Conservation (phyloP, 2,113 vertebrate species). For the Alces alces region DNA sequence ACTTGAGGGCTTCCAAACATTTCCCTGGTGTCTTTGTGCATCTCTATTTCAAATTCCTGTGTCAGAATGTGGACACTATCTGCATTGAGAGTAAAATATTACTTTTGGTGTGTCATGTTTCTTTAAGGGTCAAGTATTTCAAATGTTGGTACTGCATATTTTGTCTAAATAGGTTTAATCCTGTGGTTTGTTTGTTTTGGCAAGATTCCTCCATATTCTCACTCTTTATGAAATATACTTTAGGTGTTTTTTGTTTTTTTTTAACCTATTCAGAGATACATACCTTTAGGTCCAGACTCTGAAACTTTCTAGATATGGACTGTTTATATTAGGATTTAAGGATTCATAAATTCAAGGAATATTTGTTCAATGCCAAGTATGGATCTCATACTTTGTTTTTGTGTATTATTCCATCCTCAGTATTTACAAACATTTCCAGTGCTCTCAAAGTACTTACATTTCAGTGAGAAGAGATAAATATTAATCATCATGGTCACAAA, state of each 20-base stretch:
- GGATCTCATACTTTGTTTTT: background rate
- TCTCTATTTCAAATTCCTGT: constrained; percentile 2
- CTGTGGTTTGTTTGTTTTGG: background rate
- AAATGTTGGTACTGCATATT: background rate
- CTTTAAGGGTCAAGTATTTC: constrained; percentile 35
- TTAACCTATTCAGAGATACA: background rate
- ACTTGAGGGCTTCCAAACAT: background rate
- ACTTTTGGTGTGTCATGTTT: background rate
- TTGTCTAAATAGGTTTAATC: constrained; percentile 17
- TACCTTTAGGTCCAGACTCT: background rate
- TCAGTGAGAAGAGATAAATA: background rate
- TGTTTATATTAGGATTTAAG: background rate
- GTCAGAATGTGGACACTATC: constrained; percentile 23
- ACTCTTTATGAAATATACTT: background rate
- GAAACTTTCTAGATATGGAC: background rate
- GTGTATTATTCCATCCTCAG: background rate
- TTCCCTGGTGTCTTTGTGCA: background rate
- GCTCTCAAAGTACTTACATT: background rate
- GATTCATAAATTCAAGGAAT: background rate
- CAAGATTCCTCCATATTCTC: background rate
- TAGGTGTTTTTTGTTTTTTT: background rate
- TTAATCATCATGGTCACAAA: background rate
- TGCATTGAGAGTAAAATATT: background rate
- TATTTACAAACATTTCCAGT: background rate
- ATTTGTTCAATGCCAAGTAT: background rate